Base-by-base conservation (phyloP, 2,888 invertebrate genomes). In the Trissoscelio sp. region DNA sequence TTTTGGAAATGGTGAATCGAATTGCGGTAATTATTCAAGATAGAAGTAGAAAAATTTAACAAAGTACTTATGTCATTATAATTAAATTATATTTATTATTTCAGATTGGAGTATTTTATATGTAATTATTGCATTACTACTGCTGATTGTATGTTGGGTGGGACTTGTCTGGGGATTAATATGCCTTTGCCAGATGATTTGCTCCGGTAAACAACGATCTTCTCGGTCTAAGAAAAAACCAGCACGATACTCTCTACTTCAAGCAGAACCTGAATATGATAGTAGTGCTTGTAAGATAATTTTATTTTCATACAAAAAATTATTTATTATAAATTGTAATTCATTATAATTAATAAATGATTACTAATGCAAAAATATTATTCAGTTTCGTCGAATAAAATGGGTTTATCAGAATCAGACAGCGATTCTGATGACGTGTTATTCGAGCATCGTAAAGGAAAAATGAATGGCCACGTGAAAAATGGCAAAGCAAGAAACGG, bases 51-150 rank as follows among this genome's bases (percentile, higher is more conserved):
- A n/a, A n/a, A n/a, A n/a, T n/a, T n/a, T n/a, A n/a, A n/a, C n/a
- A n/a, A n/a, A n/a, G n/a, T n/a, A n/a, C n/a, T n/a, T n/a, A n/a
- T n/a, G n/a, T n/a, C n/a, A n/a, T n/a, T n/a, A n/a, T n/a, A n/a
- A n/a, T n/a, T n/a, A n/a, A n/a, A n/a, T n/a, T n/a, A n/a, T n/a
- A n/a, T n/a, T 34, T 44, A 55, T 42, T 51, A 57, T 84, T 84
- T 81, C 20, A 97, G 97, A 96, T 90, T 98, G 98, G 98, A 98
- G 98, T 85, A 96, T 98, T 85, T 93, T 98, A 69, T 98, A 98
- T 92, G 97, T 97, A 42, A 95, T 96, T 85, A 95, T 98, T 87
- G 95, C 95, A 69, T 92, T 95, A 62, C 86, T 92, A 20, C 90
- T 92, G 24, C 92, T 95, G 86, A 92, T 93, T 46, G 91, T 93